phyloP scores from a whole-genome alignment of 2,797 vertebrate species.

The Neosalanx taihuensis region DNA sequence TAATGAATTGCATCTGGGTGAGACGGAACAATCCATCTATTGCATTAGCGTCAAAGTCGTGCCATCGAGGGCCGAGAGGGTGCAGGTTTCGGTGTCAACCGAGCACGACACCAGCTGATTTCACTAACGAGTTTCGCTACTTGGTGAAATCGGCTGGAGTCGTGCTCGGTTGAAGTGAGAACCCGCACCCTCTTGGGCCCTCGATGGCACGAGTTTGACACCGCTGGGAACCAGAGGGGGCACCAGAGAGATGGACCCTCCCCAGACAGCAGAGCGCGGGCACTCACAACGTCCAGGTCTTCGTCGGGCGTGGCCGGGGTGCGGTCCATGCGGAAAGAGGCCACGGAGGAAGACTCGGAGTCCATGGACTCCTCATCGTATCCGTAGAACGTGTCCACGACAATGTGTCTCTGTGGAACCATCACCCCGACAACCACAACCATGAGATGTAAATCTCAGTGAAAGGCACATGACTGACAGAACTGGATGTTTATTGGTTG shows the following conservation, averaged over 20 bases:
- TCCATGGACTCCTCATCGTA: slow-evolving; percentile 99
- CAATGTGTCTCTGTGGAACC: slow-evolving; percentile 82
- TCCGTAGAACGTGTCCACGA: slow-evolving; percentile 92
- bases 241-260: neutral
- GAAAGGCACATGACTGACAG: neutral
- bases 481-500: too few species aligned
- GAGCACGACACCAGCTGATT: too few species aligned
- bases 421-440: neutral
- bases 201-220: too few species aligned
- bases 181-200: too few species aligned
- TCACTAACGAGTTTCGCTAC: too few species aligned
- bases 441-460: neutral
- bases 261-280: neutral
- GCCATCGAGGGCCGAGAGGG: neutral
- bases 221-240: neutral
- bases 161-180: too few species aligned
- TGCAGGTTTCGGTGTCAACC: too few species aligned
- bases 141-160: too few species aligned
- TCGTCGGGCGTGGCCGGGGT: slow-evolving; percentile 97
- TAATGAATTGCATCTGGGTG: neutral
- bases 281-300: slow-evolving; percentile 87
- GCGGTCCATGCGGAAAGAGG: slow-evolving; percentile 91
- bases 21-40: neutral
- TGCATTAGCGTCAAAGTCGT: neutral
- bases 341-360: slow-evolving; percentile 94